phyloP scores from a whole-genome alignment of 2,888 invertebrate genomes.

The Prosopocoilus inquinatus region DNA sequence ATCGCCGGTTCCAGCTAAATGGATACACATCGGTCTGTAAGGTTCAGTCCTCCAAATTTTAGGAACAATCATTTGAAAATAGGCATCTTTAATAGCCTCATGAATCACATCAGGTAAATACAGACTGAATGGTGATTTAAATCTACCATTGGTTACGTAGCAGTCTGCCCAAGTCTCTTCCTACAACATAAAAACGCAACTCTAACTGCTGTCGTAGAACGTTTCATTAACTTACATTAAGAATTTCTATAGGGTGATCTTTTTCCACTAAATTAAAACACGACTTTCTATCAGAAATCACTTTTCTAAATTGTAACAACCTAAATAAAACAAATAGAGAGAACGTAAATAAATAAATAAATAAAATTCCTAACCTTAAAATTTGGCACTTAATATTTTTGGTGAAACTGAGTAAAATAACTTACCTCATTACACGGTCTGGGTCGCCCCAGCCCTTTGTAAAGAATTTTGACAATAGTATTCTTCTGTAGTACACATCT shows the following conservation, averaged over 20 bases:
- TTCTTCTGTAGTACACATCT: slow-evolving; percentile 80
- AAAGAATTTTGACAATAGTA: slow-evolving; percentile 88
- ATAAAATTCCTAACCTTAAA: neutral
- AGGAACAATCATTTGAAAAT: slow-evolving; percentile 83
- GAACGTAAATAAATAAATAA: neutral
- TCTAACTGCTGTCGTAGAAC: neutral
- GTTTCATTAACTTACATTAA: slow-evolving; percentile 62
- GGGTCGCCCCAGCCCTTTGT: slow-evolving; percentile 97
- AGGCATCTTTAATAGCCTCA: slow-evolving; percentile 75
- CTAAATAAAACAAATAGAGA: slow-evolving; percentile 49
- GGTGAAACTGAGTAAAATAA: neutral
- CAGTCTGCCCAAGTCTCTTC: slow-evolving; percentile 73
- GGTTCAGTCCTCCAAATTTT: slow-evolving; percentile 68
- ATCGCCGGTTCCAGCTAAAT: slow-evolving; percentile 97
- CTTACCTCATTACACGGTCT: slow-evolving; percentile 77
- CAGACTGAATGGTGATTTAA: slow-evolving; percentile 78
- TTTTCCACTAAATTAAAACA: slow-evolving; percentile 79
- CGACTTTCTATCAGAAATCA: slow-evolving; percentile 77
- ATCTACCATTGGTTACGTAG: slow-evolving; percentile 81
- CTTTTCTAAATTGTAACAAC: slow-evolving; percentile 87
- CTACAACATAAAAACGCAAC: slow-evolving; percentile 45
- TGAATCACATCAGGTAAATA: slow-evolving; percentile 86
- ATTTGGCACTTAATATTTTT: neutral
- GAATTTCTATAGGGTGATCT: slow-evolving; percentile 83
- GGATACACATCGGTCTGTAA: slow-evolving; percentile 84